phyloP scores from a whole-genome alignment of 2,113 vertebrate species.

The Anolis carolinensis region DNA sequence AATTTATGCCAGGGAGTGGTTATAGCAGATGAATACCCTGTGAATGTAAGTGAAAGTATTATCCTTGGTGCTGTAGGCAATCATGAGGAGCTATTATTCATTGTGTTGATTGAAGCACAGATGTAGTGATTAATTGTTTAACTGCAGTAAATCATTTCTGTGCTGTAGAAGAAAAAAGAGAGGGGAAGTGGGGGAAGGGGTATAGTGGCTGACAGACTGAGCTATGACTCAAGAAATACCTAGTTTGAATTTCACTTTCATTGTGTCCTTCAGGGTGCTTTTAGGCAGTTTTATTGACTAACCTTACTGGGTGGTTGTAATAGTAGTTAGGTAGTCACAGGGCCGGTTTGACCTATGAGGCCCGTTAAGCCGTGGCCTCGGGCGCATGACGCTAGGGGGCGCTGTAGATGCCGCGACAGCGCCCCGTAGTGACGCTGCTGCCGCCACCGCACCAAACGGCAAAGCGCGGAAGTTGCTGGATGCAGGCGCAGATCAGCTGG shows the following conservation, averaged over 20 bases:
- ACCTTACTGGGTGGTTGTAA: too few species aligned
- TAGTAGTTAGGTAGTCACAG: too few species aligned
- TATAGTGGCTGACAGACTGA: not conserved
- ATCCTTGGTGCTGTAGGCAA: conserved; percentile 8
- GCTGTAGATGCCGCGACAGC: too few species aligned
- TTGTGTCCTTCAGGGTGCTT: too few species aligned
- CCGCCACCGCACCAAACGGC: too few species aligned
- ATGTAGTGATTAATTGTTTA: not conserved
- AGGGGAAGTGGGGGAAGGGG: not conserved
- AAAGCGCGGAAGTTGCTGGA: too few species aligned
- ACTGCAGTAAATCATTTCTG: not conserved
- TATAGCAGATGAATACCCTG: not conserved
- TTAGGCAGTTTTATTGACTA: too few species aligned
- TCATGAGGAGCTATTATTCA: not conserved
- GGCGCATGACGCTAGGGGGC: too few species aligned
- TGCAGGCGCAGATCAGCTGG: too few species aligned
- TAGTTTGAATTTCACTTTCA: not conserved
- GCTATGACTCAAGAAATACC: not conserved
- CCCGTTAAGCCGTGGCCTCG: too few species aligned
- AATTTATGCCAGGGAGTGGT: not conserved
- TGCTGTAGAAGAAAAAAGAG: not conserved
- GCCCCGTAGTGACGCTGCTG: too few species aligned
- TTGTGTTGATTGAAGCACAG: not conserved
- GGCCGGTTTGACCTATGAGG: too few species aligned
- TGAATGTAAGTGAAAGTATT: not conserved